A percentile compares a stretch with the other conserved stretches of the same genome.
Conservation (phyloP, 1,140 invertebrate species). For the Bilobella aurantiaca region DNA sequence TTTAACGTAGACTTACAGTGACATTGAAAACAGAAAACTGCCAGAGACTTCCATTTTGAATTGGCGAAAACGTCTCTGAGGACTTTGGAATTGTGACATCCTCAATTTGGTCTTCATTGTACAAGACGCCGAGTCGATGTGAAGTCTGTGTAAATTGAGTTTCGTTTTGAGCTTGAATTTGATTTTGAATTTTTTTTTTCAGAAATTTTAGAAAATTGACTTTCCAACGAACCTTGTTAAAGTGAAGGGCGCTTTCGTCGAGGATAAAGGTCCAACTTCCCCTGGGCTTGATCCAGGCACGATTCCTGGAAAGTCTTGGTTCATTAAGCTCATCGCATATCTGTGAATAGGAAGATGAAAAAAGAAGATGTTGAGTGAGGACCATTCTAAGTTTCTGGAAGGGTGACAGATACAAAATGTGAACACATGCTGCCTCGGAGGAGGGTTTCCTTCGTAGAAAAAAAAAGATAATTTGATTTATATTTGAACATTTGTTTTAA, state of each 20-base stretch:
- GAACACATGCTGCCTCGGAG: no score
- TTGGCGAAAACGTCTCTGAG: constrained; percentile 19
- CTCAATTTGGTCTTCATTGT: constrained; percentile 26
- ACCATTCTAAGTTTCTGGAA: no score
- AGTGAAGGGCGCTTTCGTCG: constrained; percentile 21
- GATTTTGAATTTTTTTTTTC: no score
- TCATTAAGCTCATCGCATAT: constrained; percentile 60
- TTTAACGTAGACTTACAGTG: constrained; percentile 17
- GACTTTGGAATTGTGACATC: constrained; percentile 13
- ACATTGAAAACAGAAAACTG: constrained; percentile 30
- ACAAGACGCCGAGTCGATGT: constrained; percentile 24
- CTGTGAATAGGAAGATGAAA: constrained; percentile 36
- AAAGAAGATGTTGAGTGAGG: constrained; percentile 9
- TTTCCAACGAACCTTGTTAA: constrained; percentile 17
- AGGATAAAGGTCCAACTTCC: constrained; percentile 50
- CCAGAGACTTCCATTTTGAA: constrained; percentile 36
- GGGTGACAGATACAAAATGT: no score
- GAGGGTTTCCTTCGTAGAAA: no score
- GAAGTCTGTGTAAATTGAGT: constrained; percentile 6
- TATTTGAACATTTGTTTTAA: no score
- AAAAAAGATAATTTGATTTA: no score
- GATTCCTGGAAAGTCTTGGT: constrained; percentile 51
- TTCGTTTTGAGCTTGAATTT: no score
- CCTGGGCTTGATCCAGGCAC: constrained; percentile 54
- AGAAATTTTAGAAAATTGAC: no score